A percentile compares a stretch with the other conserved stretches of the same genome.
These are phyloP conservation scores for Arizona elegans DNA, from an alignment of 2,113 vertebrate species.

Conservation along the genomic window DNA sequence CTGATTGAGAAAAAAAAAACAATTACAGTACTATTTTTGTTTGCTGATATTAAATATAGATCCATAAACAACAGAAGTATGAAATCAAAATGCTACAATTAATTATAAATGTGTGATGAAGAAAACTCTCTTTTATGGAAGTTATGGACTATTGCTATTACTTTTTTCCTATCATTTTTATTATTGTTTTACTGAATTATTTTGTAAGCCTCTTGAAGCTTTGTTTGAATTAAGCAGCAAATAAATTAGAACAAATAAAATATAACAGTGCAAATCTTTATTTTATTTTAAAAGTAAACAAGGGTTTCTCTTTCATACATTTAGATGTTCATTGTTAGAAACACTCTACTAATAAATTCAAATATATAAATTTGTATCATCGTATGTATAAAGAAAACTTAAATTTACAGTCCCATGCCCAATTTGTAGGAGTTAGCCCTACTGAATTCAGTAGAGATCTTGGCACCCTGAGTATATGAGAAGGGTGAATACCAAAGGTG, in stretches of 20 bases:
- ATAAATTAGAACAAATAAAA: not conserved
- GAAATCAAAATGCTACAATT: conserved; percentile 1
- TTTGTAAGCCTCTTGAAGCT: not conserved
- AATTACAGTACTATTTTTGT: not conserved
- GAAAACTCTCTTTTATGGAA: not conserved
- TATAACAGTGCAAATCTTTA: not conserved
- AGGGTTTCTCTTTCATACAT: not conserved
- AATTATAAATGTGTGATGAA: not conserved
- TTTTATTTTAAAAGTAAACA: not conserved
- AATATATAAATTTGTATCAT: not conserved
- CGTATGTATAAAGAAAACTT: not conserved
- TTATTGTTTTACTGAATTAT: not conserved
- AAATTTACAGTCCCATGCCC: not conserved
- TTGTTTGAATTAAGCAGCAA: not conserved
- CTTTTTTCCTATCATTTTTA: not conserved
- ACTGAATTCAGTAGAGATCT: not conserved
- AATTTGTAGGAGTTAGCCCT: not conserved
- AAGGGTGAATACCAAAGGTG: not conserved
- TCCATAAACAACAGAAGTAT: not conserved
- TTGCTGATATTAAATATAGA: not conserved
- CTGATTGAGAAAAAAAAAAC: conserved; percentile 57
- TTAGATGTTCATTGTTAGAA: not conserved
- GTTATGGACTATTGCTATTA: not conserved
- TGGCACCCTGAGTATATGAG: not conserved
- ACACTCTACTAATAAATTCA: not conserved